These are phyloP conservation scores for Scartelaos histophorus DNA, from an alignment of 2,113 vertebrate species.

Conservation along the genomic window DNA sequence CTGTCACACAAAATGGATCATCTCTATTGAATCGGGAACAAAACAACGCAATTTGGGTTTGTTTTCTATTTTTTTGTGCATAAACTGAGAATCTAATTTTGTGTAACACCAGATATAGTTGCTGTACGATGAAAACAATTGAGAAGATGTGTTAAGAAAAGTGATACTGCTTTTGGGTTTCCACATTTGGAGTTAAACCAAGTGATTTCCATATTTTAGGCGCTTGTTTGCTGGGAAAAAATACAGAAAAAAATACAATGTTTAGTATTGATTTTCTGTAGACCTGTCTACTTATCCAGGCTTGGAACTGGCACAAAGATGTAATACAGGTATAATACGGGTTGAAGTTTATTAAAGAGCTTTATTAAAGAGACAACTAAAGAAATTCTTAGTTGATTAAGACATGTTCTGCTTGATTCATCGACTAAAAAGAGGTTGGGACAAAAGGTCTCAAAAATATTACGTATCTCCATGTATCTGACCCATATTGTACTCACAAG, in stretches of 20 bases:
- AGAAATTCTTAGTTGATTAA: too few species aligned
- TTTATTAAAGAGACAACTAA: too few species aligned
- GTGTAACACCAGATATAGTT: conserved; percentile 48
- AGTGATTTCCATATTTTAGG: neutral
- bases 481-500: too few species aligned
- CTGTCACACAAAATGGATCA: conserved; percentile 74
- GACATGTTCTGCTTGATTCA: too few species aligned
- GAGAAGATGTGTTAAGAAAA: conserved; percentile 14
- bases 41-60: conserved; percentile 70
- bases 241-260: neutral
- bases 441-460: too few species aligned
- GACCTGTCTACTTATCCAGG: neutral
- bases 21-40: conserved; percentile 61
- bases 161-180: neutral
- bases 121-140: conserved; percentile 46
- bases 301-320: neutral
- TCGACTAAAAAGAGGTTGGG: too few species aligned
- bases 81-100: conserved; percentile 70
- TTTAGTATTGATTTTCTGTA: neutral
- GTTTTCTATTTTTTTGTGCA: conserved; percentile 14
- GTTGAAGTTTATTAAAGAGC: too few species aligned
- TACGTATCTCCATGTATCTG: too few species aligned
- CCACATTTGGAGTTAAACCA: neutral
- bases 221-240: neutral
- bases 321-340: too few species aligned